These are phyloP conservation scores for Netelia fuscicornis DNA, from an alignment of 2,888 invertebrate genomes.

Conservation along the genomic window DNA sequence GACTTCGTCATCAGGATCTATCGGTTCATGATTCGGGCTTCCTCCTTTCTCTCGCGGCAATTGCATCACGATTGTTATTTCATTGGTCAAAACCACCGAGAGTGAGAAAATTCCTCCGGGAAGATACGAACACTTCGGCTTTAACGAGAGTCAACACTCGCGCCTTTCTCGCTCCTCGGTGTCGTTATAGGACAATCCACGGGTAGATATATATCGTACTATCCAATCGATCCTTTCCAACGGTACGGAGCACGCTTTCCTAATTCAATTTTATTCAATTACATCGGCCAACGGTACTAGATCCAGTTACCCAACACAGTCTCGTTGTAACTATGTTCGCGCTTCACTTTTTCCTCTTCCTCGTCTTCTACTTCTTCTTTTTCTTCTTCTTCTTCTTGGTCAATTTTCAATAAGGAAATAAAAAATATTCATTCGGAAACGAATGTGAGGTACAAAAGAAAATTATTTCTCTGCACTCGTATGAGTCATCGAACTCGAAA, in stretches of 20 bases:
- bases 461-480: too few species aligned
- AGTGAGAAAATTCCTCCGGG: constrained; percentile 15
- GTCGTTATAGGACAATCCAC: constrained; percentile 9
- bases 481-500: too few species aligned
- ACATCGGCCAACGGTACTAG: constrained; percentile 38
- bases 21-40: constrained; percentile 75
- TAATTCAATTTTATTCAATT: constrained; percentile 44
- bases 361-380: background rate
- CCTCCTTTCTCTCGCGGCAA: constrained; percentile 81
- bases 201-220: constrained; percentile 1
- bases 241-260: constrained; percentile 17
- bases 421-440: background rate
- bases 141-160: constrained; percentile 19
- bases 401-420: background rate
- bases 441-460: background rate
- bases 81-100: constrained; percentile 37
- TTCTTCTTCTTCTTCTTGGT: background rate
- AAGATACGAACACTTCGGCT: constrained; percentile 33
- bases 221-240: constrained; percentile 36
- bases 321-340: constrained; percentile 23
- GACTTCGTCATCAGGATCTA: constrained; percentile 56
- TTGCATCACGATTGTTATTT: constrained; percentile 56
- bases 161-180: constrained; percentile 1
- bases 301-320: constrained; percentile 26
- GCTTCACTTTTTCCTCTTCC: background rate